These are phyloP conservation scores for Drosophila parthenogenetica DNA, from an alignment of 2,888 invertebrate genomes.

Conservation along the genomic window DNA sequence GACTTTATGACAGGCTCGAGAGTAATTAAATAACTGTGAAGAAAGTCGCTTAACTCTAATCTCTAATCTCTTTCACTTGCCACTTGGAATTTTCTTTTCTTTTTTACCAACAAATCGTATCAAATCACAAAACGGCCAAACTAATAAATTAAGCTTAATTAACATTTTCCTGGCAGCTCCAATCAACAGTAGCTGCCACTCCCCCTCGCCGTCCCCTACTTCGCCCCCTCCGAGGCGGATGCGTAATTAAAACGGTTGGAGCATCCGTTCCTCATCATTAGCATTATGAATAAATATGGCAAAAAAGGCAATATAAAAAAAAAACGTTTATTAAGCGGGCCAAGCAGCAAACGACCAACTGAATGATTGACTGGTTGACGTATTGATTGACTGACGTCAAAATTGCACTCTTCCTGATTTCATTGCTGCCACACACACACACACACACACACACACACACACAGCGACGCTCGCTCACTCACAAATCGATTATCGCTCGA, in stretches of 20 bases:
- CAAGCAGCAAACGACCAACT: slow-evolving; percentile 28
- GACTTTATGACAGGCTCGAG: slow-evolving; percentile 10
- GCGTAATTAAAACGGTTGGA: slow-evolving; percentile 63
- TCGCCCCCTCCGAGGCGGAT: slow-evolving; percentile 50
- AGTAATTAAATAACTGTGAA: slow-evolving; percentile 15
- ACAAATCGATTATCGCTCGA: slow-evolving; percentile 71
- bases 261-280: slow-evolving; percentile 69
- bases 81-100: slow-evolving; percentile 44
- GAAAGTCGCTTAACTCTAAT: slow-evolving; percentile 46
- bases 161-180: slow-evolving; percentile 64
- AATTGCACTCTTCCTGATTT: slow-evolving; percentile 76
- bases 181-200: background rate
- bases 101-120: slow-evolving; percentile 2
- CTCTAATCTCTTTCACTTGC: background rate
- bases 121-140: slow-evolving; percentile 48
- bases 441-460: too few species aligned
- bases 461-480: slow-evolving; percentile 16
- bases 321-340: slow-evolving; percentile 48
- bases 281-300: slow-evolving; percentile 57
- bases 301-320: slow-evolving; percentile 10
- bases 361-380: slow-evolving; percentile 40
- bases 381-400: slow-evolving; percentile 55
- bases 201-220: background rate
- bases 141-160: slow-evolving; percentile 70
- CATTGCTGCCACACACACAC: slow-evolving; percentile 14